Evolutionary conservation across 2,797 vertebrate species (phyloP).

Genomic region (Microchirus variegatus): DNA sequence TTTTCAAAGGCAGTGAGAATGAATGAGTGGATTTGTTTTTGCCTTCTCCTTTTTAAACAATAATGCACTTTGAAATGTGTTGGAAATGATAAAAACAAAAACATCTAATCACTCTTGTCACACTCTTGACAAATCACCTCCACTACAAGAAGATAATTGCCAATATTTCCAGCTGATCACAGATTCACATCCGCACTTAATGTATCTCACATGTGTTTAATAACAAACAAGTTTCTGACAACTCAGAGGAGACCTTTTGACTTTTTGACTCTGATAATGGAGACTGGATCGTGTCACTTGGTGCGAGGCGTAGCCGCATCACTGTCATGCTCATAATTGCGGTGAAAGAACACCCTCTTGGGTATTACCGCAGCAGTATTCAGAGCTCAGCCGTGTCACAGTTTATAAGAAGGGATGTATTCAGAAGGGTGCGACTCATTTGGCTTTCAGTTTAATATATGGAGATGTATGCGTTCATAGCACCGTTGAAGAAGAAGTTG

Average conservation of each 20-base stretch:
- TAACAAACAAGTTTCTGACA: conserved; percentile 34
- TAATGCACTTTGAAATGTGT: conserved; percentile 2
- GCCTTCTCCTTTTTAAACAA: neutral
- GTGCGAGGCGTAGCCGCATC: conserved; percentile 8
- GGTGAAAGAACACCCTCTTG: conserved; percentile 64
- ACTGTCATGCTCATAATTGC: conserved; percentile 62
- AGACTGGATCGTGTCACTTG: conserved; percentile 1
- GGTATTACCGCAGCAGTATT: conserved; percentile 62
- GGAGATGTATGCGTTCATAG: conserved; percentile 70
- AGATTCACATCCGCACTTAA: conserved; percentile 2
- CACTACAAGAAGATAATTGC: neutral
- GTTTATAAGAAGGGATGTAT: conserved; percentile 43
- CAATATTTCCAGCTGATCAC: neutral
- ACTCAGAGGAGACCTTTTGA: conserved; percentile 43
- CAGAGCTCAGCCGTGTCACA: conserved; percentile 50
- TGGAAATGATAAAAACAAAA: neutral
- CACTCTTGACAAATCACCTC: conserved; percentile 1
- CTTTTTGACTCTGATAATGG: conserved; percentile 44
- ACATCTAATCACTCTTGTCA: neutral
- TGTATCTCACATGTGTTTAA: neutral
- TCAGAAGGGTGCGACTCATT: conserved; percentile 63
- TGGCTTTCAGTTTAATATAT: conserved; percentile 72
- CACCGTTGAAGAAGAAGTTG: conserved; percentile 57
- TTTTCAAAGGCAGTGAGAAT: conserved; percentile 14
- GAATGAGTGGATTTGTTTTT: neutral